Evolutionary conservation across 2,113 vertebrate species (phyloP).

Genomic region (Plestiodon gilberti): DNA sequence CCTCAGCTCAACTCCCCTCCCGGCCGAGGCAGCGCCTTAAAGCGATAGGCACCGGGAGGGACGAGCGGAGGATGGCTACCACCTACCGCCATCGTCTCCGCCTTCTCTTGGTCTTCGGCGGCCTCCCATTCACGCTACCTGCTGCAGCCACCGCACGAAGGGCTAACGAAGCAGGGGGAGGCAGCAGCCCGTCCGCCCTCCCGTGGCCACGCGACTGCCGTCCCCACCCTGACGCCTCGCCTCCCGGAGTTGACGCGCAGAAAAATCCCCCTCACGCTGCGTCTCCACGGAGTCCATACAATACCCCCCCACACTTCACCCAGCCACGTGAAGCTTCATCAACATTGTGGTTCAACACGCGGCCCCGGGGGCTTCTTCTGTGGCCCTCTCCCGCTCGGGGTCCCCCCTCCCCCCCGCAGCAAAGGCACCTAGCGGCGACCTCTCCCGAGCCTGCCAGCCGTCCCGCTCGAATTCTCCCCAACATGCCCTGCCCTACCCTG

Average conservation of each 20-base stretch:
- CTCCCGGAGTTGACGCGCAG: neutral
- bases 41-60: constrained; percentile 20
- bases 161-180: no score
- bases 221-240: neutral
- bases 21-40: constrained; percentile 39
- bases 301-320: neutral
- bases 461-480: no score
- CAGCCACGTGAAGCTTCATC: no score
- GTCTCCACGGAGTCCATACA: neutral
- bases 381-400: no score
- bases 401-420: no score
- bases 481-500: no score
- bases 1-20: neutral
- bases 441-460: no score
- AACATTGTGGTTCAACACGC: no score
- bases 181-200: neutral
- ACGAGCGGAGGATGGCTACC: neutral
- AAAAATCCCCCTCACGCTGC: neutral
- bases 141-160: neutral
- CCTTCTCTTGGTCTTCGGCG: neutral
- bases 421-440: no score
- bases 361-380: no score
- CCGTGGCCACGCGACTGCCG: neutral
- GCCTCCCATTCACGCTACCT: neutral
- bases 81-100: neutral